Conservation (phyloP, 2,113 vertebrate species). For the Gymnocephalus cernua region DNA sequence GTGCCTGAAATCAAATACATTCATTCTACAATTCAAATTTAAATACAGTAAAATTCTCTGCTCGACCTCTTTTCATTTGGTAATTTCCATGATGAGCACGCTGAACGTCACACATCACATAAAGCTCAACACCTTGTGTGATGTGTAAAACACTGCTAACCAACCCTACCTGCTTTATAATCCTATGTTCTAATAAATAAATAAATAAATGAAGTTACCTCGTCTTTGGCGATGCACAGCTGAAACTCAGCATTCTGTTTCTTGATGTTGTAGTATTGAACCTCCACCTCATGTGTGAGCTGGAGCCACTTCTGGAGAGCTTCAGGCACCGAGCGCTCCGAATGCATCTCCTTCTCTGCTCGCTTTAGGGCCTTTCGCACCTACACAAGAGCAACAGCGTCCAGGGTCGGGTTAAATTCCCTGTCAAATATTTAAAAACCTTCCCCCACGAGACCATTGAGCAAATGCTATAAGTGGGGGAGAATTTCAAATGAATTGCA, state of each 20-base stretch:
- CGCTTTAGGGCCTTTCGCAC: conserved; percentile 98
- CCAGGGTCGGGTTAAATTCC: background rate
- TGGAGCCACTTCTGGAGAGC: conserved; percentile 99
- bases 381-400: conserved; percentile 72
- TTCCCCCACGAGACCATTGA: background rate
- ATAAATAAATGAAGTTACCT: conserved; percentile 81
- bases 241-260: conserved; percentile 97
- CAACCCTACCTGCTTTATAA: background rate
- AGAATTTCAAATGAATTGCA: conserved; percentile 20
- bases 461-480: conserved; percentile 21
- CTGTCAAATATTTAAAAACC: conserved; percentile 1
- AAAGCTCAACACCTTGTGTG: too few species aligned
- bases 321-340: conserved; percentile 95
- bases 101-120: too few species aligned
- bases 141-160: too few species aligned
- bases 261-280: conserved; percentile 99
- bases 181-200: background rate
- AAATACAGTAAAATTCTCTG: too few species aligned
- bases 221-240: conserved; percentile 94
- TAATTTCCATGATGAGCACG: too few species aligned
- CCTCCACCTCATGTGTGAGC: conserved; percentile 97
- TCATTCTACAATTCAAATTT: too few species aligned
- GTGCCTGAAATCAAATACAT: background rate
- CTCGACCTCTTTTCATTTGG: too few species aligned
- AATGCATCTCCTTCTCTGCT: conserved; percentile 96